These are phyloP conservation scores for Dendropsophus ebraccatus DNA, from an alignment of 2,113 vertebrate genomes.

Conservation along the genomic window DNA sequence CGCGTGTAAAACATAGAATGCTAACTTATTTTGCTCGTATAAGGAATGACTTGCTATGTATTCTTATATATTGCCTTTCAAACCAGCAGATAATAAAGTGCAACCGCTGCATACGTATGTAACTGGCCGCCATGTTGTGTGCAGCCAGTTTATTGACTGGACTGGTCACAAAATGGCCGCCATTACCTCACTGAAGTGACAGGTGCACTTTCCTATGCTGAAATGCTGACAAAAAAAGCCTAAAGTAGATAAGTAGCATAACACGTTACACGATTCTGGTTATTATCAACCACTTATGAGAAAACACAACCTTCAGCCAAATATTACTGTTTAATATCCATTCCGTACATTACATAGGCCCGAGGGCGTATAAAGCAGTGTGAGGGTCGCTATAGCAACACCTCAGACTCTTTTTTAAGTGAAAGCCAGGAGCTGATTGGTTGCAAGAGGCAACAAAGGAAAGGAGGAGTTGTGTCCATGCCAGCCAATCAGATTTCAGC, in stretches of 20 bases:
- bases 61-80: conserved; percentile 68
- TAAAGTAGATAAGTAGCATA: conserved; percentile 36
- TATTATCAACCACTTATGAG: background rate
- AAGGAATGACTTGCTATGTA: conserved; percentile 65
- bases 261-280: background rate
- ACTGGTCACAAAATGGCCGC: background rate
- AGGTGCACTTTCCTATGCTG: conserved; percentile 6
- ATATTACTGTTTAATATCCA: background rate
- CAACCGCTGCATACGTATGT: background rate
- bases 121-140: background rate
- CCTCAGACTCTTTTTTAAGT: background rate
- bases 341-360: background rate
- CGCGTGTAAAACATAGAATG: conserved; percentile 65
- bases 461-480: no score
- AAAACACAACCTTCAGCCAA: conserved; percentile 9
- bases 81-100: conserved; percentile 59
- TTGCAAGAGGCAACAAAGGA: no score
- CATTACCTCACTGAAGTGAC: background rate
- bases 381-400: background rate
- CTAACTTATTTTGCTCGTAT: conserved; percentile 76
- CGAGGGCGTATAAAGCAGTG: background rate
- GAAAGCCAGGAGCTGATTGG: background rate
- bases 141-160: background rate
- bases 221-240: conserved; percentile 1
- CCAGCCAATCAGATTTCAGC: background rate